Percentiles rank a stretch among this genome's conserved stretches.
Conservation (phyloP, 2,113 vertebrate genomes). For the Paraplagusia blochii region DNA sequence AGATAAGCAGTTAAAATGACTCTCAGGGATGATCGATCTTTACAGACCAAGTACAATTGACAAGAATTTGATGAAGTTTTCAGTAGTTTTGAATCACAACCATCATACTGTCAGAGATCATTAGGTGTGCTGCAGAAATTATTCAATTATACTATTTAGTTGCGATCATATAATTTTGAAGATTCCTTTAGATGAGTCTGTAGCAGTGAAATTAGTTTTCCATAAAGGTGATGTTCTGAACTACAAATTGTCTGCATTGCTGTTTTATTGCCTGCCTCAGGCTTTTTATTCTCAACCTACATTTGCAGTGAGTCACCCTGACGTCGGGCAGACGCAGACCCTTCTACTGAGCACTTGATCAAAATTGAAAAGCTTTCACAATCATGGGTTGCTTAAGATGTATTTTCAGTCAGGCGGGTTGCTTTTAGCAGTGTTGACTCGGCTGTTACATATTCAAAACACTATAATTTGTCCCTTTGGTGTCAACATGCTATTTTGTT, state of each 20-base stretch:
- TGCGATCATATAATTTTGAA: too few relatives aligned
- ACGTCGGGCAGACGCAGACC: slow-evolving; percentile 21
- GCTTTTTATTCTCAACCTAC: slow-evolving; percentile 18
- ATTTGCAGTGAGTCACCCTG: slow-evolving; percentile 17
- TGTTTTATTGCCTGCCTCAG: slow-evolving; percentile 3
- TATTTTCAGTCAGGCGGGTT: slow-evolving; percentile 39
- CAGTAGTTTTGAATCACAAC: too few relatives aligned
- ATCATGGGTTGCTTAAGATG: slow-evolving; percentile 39
- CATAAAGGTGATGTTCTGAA: background rate
- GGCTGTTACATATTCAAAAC: background rate
- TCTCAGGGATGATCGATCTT: too few relatives aligned
- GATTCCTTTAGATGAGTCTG: too few relatives aligned
- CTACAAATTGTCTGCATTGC: slow-evolving; percentile 11
- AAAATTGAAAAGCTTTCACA: slow-evolving; percentile 34
- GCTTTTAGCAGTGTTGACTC: slow-evolving; percentile 31
- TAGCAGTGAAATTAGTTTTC: too few relatives aligned
- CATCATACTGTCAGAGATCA: too few relatives aligned
- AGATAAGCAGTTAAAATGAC: too few relatives aligned
- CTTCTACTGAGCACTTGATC: slow-evolving; percentile 34
- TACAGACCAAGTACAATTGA: too few relatives aligned
- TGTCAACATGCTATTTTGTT: background rate
- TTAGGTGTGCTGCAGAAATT: too few relatives aligned
- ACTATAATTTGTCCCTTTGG: slow-evolving; percentile 19
- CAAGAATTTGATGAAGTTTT: too few relatives aligned
- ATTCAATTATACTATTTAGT: too few relatives aligned